phyloP scores from a whole-genome alignment of 2,888 invertebrate species.

The Limnephilus rhombicus region DNA sequence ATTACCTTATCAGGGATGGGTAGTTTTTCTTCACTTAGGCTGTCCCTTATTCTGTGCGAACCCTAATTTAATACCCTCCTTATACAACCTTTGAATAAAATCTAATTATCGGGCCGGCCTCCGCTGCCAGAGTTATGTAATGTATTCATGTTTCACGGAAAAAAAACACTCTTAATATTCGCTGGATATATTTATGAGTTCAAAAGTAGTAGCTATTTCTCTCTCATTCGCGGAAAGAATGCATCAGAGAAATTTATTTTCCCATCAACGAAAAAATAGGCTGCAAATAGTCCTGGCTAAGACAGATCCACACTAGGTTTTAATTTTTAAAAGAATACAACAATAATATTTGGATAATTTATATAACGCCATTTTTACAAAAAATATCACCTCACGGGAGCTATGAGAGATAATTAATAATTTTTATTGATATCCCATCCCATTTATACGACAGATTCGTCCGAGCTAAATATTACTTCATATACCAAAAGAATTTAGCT shows the following conservation, averaged over 20 bases:
- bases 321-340: background rate
- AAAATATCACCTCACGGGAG: too few relatives aligned
- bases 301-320: background rate
- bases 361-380: too few relatives aligned
- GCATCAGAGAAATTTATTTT: background rate
- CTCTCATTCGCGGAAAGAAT: background rate
- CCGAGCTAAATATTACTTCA: too few relatives aligned
- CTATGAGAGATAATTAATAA: too few relatives aligned
- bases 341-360: background rate
- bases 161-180: conserved; percentile 6
- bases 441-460: too few relatives aligned
- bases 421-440: too few relatives aligned
- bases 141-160: background rate
- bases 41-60: conserved; percentile 23
- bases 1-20: conserved; percentile 32
- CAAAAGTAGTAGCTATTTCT: background rate
- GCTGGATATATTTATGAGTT: background rate
- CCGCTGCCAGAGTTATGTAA: conserved; percentile 9
- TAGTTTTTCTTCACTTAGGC: conserved; percentile 27
- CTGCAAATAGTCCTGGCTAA: too few relatives aligned
- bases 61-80: conserved; percentile 28
- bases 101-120: conserved; percentile 9
- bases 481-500: too few relatives aligned
- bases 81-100: conserved; percentile 37
- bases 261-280: background rate